Base-by-base conservation (phyloP, 1,140 invertebrate genomes). In the Berghia stephanieae region DNA sequence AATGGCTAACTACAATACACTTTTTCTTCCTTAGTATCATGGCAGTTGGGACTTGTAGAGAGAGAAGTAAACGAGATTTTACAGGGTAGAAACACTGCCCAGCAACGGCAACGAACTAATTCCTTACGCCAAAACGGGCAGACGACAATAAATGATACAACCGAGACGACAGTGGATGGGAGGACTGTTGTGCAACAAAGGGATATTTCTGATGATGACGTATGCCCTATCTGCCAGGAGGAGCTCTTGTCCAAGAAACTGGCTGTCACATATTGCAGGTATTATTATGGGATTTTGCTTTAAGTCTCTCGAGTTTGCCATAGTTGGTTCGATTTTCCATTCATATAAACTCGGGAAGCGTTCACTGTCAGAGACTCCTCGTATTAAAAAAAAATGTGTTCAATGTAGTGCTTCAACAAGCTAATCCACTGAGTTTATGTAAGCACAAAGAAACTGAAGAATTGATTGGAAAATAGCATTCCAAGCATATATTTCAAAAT, bases 201-300 rank as follows among this genome's bases (percentile, higher is more conserved):
- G 81, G 84, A 87, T 27, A 89, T 90, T 63, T 78, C 76, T 27
- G 82, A 86, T 24, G 88, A 88, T 60, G 89, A 90, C 83, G 84
- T 88, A 8, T 90, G 89, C 78, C 89, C 89, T 8, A 90, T 90
- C 8, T 90, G 89, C 81, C 88, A 89, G 71, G 89, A 90, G 44
- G 89, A 90, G 69, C 82, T 90, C 10, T 70, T 90, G n/a, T 75
- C 73, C n/a, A 89, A 87, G 75, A 85, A 85, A 44, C 78, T 86
- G 43, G 88, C 88, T 70, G 88, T 90, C 13, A 90, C 89, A 10
- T 90, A 81, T 73, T 90, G 89, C 86, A 87, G 86, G 87, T 89
- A 81, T 72, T 85, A 10, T 13, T 10, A 13, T 49, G 10, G 46
- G 10, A 13, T 13, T n/a, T n/a, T n/a, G n/a, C n/a, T n/a, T n/a